Base-by-base conservation (phyloP, 1,140 invertebrate species). In the Bombus cullumanus region DNA sequence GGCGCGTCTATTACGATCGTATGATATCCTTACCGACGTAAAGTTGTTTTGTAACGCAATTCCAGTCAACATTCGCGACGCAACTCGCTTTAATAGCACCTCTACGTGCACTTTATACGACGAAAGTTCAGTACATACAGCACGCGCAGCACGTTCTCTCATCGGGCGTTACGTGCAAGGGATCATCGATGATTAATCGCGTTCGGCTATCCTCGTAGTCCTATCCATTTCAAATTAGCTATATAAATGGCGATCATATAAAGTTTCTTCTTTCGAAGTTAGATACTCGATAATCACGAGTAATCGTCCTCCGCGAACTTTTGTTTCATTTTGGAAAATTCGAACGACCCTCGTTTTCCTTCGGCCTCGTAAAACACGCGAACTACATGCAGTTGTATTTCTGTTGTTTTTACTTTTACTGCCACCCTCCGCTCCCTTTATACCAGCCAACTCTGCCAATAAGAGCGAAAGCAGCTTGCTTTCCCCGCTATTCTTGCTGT, bases 241-340 rank as follows among this genome's bases (percentile, higher is more conserved):
- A 22, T 53, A 53, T 53, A 53, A 18, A 53, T 53, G 5, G 6
- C 47, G 28, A 22, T 15, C 28, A 37, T 10, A 53, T 57, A n/a
- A 71, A 69, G 8, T 64, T 47, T 28, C 18, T 25, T 13, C 12
- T 34, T 74, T 64, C 25, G 5, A 34, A 62, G 28, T 73, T 25
- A 15, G 12, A 41, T 9, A 47, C 47, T 2, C 22, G 18, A 53
- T 53, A 22, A 53, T 53, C 47, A 53, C 47, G 18, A 53, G 47
- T 53, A 53, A 53, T 22, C 47, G 12, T 59, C 3, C 47, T 41
- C 25, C 0, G 31, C 5, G 22, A 53, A 53, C 47, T 53, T 39
- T 64, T 3, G 53, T 53, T 69, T 69, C 43, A 31, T 53, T 68
- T 47, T 13, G 22, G 22, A n/a, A 75, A 64, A 75, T 82, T 82